Conservation (phyloP, 2,888 invertebrate genomes). For the Dioctria rufipes region DNA sequence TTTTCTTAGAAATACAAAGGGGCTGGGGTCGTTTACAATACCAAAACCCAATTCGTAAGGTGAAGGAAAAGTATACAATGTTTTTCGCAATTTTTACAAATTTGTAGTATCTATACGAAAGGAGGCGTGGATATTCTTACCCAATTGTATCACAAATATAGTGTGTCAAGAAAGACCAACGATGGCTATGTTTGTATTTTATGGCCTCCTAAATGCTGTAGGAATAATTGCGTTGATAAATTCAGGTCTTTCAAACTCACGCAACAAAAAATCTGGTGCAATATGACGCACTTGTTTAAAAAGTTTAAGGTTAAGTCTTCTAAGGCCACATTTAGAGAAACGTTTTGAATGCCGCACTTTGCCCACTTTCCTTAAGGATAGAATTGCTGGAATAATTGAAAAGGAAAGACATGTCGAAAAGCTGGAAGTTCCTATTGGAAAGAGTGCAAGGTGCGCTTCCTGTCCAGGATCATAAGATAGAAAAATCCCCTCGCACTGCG, state of each 20-base stretch:
- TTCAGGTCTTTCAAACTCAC: not conserved
- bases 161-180: too few species aligned
- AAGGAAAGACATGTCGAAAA: not conserved
- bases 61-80: too few species aligned
- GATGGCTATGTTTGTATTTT: too few species aligned
- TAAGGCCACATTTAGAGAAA: not conserved
- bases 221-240: not conserved
- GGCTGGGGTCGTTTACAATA: too few species aligned
- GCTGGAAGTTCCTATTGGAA: not conserved
- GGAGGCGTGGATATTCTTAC: too few species aligned
- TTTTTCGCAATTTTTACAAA: too few species aligned
- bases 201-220: not conserved
- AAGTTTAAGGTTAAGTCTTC: too few species aligned
- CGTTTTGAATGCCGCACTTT: not conserved
- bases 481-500: not conserved
- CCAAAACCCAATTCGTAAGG: too few species aligned
- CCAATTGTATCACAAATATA: too few species aligned
- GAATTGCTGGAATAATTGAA: not conserved
- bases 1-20: too few species aligned
- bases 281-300: not conserved
- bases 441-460: not conserved
- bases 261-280: not conserved
- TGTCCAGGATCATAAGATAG: not conserved
- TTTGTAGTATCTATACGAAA: too few species aligned
- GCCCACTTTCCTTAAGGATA: not conserved